Conservation (phyloP, 2,113 vertebrate species). For the Macquaria australasica region DNA sequence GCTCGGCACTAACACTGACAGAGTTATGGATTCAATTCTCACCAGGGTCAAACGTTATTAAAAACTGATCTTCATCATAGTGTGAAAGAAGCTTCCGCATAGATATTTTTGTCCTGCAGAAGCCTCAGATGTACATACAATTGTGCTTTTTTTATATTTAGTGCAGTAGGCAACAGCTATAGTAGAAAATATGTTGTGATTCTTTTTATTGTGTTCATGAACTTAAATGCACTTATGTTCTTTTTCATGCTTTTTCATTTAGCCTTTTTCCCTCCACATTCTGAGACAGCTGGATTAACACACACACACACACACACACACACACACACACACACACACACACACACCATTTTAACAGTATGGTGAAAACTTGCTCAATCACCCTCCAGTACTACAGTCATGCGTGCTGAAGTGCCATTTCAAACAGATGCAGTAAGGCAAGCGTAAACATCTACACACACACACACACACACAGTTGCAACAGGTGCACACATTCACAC, state of each 20-base stretch:
- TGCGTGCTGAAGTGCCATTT: slow-evolving; percentile 41
- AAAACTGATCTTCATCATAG: background rate
- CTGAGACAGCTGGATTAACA: slow-evolving; percentile 19
- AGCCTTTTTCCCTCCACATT: background rate
- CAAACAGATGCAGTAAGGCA: slow-evolving; percentile 49
- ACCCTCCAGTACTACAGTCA: slow-evolving; percentile 54
- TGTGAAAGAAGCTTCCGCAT: background rate
- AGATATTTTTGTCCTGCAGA: background rate
- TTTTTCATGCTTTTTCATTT: background rate
- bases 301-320: slow-evolving; percentile 13
- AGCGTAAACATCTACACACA: background rate
- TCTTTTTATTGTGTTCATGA: background rate
- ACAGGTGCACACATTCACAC: slow-evolving; percentile 34
- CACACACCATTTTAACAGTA: slow-evolving; percentile 17
- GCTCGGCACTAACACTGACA: background rate
- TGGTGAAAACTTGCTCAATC: slow-evolving; percentile 36
- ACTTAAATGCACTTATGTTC: background rate
- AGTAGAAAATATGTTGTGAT: background rate
- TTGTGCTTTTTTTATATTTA: background rate
- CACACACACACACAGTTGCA: slow-evolving; percentile 5
- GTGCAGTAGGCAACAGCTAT: background rate
- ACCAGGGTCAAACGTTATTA: background rate
- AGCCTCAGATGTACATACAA: background rate
- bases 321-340: background rate
- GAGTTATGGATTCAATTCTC: background rate